A percentile compares a stretch with the other conserved stretches of the same genome.
phyloP scores from a whole-genome alignment of 1,140 invertebrate species.

The Trichonephila clavata region DNA sequence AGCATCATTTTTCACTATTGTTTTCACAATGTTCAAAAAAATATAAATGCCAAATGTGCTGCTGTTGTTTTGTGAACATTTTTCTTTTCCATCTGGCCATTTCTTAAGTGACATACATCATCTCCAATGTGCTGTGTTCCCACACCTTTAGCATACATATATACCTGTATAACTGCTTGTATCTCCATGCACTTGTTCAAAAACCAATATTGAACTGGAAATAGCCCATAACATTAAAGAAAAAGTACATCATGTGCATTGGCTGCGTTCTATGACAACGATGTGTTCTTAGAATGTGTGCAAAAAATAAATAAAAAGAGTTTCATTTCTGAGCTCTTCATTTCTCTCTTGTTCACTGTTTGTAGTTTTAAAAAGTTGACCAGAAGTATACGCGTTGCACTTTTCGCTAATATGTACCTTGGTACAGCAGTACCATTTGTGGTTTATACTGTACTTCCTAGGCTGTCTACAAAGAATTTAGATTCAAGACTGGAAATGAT shows the following conservation, averaged over 20 bases:
- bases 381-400: conserved; percentile 45
- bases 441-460: background rate
- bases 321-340: conserved; percentile 59
- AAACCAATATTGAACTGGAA: background rate
- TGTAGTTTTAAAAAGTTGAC: conserved; percentile 65
- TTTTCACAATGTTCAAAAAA: too few relatives aligned
- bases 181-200: conserved; percentile 24
- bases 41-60: background rate
- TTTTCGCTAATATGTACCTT: background rate
- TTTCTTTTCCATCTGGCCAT: background rate
- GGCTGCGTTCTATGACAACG: conserved; percentile 70
- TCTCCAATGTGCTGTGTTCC: background rate
- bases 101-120: background rate
- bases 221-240: background rate
- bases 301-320: background rate
- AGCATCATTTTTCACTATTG: too few relatives aligned
- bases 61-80: background rate
- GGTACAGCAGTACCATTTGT: background rate
- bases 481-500: background rate
- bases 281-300: conserved; percentile 52
- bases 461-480: background rate
- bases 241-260: conserved; percentile 68
- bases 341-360: conserved; percentile 72
- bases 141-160: background rate
- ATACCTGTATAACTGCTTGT: conserved; percentile 2